These are phyloP conservation scores for Sapajus apella DNA, from an alignment of 2,113 vertebrate genomes.

Conservation along the genomic window DNA sequence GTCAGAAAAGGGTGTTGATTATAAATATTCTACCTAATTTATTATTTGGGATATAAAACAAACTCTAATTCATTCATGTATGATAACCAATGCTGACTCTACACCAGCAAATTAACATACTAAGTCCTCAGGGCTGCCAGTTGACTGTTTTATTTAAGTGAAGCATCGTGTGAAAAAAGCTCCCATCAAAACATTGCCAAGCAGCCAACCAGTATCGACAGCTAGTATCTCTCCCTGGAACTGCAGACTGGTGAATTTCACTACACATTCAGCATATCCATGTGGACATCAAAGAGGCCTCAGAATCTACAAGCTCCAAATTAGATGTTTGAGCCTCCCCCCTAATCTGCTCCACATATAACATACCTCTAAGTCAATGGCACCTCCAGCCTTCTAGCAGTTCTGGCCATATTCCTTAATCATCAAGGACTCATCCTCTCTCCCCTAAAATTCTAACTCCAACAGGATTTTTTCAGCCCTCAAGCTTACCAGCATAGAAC, in stretches of 20 bases:
- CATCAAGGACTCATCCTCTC: neutral
- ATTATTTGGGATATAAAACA: neutral
- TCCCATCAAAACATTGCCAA: neutral
- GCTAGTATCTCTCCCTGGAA: rapidly evolving
- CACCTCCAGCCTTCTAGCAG: neutral
- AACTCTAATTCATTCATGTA: neutral
- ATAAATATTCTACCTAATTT: neutral
- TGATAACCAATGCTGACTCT: neutral
- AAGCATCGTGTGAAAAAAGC: neutral
- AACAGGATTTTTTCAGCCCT: neutral
- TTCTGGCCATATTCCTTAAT: neutral
- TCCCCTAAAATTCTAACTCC: neutral
- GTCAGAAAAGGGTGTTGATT: neutral
- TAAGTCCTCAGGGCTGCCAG: rapidly evolving
- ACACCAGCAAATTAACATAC: neutral
- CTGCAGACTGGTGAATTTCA: neutral
- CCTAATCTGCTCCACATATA: neutral
- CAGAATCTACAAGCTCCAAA: neutral
- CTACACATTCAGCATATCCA: rapidly evolving
- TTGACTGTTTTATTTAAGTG: neutral
- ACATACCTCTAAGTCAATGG: neutral
- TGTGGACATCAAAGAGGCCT: rapidly evolving
- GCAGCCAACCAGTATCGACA: too few relatives aligned
- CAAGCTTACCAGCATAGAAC: neutral
- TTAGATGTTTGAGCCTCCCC: neutral